Evolutionary conservation across 2,113 vertebrate species (phyloP).

Genomic region (Trichomycterus rosablanca): DNA sequence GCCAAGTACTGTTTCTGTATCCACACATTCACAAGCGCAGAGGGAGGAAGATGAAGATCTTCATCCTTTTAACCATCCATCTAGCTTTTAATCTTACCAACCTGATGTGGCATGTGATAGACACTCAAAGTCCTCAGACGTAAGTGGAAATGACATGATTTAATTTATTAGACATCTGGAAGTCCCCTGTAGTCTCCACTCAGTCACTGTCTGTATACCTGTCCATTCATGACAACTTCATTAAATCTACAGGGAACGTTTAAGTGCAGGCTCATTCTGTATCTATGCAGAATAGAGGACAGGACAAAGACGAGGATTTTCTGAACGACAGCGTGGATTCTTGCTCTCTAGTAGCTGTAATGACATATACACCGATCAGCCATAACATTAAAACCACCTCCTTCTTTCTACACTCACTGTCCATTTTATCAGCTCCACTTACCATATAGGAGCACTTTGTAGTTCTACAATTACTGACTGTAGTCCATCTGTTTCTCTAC

Average conservation of each 20-base stretch:
- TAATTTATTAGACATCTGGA: constrained; percentile 33
- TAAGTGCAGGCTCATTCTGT: not conserved
- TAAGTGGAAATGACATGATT: constrained; percentile 35
- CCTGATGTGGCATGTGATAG: constrained; percentile 23
- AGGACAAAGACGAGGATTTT: not conserved
- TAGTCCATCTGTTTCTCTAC: too few species aligned
- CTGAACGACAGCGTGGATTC: too few species aligned
- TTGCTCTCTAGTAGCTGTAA: too few species aligned
- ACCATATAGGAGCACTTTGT: too few species aligned
- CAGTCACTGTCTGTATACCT: constrained; percentile 24
- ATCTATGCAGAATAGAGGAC: not conserved
- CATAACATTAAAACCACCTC: too few species aligned
- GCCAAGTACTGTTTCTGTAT: not conserved
- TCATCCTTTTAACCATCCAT: not conserved
- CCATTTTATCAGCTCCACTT: too few species aligned
- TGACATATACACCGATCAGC: too few species aligned
- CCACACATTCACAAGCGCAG: not conserved
- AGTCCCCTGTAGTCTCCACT: constrained; percentile 29
- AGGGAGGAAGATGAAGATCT: not conserved
- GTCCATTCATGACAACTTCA: constrained; percentile 29
- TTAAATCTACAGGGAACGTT: constrained; percentile 11
- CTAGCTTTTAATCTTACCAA: constrained; percentile 16
- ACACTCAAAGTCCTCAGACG: constrained; percentile 22
- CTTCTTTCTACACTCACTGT: too few species aligned
- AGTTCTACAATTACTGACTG: too few species aligned